Percentiles rank a stretch among this genome's conserved stretches.
These are phyloP conservation scores for Spizaetus ornatus DNA, from an alignment of 2,113 vertebrate genomes.

Conservation along the genomic window DNA sequence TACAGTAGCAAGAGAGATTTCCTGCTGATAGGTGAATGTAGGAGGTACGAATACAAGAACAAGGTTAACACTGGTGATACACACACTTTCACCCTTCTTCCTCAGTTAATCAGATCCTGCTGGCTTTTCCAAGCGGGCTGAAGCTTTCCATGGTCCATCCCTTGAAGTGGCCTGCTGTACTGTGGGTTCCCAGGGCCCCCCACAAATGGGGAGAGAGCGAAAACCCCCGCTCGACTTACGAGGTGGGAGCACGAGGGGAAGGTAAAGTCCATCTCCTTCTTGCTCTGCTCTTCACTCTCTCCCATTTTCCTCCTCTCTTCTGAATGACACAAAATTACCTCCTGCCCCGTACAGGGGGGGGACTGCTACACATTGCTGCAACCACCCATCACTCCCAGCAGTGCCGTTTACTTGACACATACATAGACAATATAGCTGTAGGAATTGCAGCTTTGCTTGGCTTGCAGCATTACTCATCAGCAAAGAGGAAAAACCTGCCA, in stretches of 20 bases:
- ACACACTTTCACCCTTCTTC: neutral
- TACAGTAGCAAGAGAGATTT: neutral
- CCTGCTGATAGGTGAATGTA: neutral
- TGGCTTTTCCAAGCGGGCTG: neutral
- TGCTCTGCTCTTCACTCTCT: neutral
- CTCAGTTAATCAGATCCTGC: neutral
- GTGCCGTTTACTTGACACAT: conserved; percentile 30
- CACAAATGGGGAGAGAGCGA: neutral
- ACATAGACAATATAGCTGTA: neutral
- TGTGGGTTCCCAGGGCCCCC: neutral
- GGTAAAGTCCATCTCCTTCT: neutral
- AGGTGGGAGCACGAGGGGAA: neutral
- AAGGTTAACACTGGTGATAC: neutral
- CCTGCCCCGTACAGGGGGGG: neutral
- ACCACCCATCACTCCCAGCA: neutral
- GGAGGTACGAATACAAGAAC: neutral
- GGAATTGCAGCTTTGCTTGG: conserved; percentile 49
- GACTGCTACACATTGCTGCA: neutral
- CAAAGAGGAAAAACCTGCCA: conserved; percentile 18
- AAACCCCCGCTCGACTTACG: neutral
- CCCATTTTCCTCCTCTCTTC: neutral
- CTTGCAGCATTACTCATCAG: conserved; percentile 33
- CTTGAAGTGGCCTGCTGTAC: neutral
- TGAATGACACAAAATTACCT: conserved; percentile 2
- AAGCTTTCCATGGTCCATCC: neutral